Evolutionary conservation across 2,888 invertebrate genomes (phyloP), one percentile per base, ranked within the genome.

Genomic region (Latrodectus elegans): DNA sequence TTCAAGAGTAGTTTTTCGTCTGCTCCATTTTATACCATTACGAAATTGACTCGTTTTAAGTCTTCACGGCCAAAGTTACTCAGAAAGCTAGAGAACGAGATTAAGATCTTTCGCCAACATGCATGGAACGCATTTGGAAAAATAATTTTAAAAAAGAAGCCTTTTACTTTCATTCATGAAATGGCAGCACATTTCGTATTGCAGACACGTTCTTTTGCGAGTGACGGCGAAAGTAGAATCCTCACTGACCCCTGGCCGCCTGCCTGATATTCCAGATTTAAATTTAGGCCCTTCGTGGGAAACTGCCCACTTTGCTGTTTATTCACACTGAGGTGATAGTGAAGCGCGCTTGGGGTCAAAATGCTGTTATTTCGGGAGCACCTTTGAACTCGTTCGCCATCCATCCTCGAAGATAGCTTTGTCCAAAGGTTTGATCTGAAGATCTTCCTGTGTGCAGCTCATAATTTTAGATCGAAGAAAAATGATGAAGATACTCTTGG

Each of bases 161-260:
- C 60, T 60, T 60, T 60, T n/a, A 60, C 60, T 60, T 60, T 60
- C 60, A 60, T 60, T 60, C 60, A 60, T 60, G 60, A 60, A 60
- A 9, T 15, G 60, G 60, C 14, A n/a, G 12, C 12, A n/a, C 6
- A 9, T 60, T 60, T 12, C n/a, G 14, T 12, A 60, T 60, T 60
- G 10, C n/a, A 60, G 60, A 60, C 60, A 60, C 60, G 60, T 60
- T 60, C 60, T 8, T 15, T 6, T 11, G 6, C 60, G 14, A 8
- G 14, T 60, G 60, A 15, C 12, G 60, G 60, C 11, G 12, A 60
- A 60, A 60, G 12, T 60, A 8, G n/a, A n/a, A 38, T 38, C 38
- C 38, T 6, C 38, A 6, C 3, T 6, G 38, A 4, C 38, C 4
- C 38, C 4, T 60, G 12, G 15, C 10, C 14, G n/a, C 38, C 4